These are phyloP conservation scores for Therioaphis trifolii DNA, from an alignment of 2,888 invertebrate species.

Conservation along the genomic window DNA sequence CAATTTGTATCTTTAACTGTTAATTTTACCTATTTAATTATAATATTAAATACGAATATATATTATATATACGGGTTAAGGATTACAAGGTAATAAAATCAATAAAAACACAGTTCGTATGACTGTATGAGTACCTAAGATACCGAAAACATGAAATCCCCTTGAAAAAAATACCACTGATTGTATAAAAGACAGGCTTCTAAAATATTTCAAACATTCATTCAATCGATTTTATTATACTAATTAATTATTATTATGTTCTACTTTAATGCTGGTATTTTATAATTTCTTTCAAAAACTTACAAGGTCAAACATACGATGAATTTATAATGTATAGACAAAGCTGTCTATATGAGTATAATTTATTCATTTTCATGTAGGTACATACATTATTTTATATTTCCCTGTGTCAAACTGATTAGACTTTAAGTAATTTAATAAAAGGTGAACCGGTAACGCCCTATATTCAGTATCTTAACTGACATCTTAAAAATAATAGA, in stretches of 20 bases:
- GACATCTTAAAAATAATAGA: conserved; percentile 4
- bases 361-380: too few relatives aligned
- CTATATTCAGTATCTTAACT: conserved; percentile 15
- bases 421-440: conserved; percentile 24
- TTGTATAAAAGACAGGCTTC: neutral
- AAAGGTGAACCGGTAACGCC: conserved; percentile 42
- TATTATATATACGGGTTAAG: conserved; percentile 11
- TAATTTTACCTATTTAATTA: too few relatives aligned
- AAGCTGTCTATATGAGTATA: neutral
- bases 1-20: too few relatives aligned
- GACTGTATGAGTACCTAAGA: neutral
- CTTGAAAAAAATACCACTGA: conserved; percentile 7
- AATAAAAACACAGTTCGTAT: neutral
- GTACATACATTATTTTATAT: neutral
- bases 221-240: neutral
- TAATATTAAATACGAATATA: too few relatives aligned
- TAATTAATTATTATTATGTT: neutral
- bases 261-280: neutral
- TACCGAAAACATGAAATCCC: neutral
- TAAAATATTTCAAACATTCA: neutral
- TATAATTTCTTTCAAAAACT: neutral
- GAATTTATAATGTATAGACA: too few relatives aligned
- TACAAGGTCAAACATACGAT: too few relatives aligned
- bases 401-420: conserved; percentile 25
- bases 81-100: conserved; percentile 30